These are phyloP conservation scores for Passer domesticus DNA, from an alignment of 2,113 vertebrate species.

Conservation along the genomic window DNA sequence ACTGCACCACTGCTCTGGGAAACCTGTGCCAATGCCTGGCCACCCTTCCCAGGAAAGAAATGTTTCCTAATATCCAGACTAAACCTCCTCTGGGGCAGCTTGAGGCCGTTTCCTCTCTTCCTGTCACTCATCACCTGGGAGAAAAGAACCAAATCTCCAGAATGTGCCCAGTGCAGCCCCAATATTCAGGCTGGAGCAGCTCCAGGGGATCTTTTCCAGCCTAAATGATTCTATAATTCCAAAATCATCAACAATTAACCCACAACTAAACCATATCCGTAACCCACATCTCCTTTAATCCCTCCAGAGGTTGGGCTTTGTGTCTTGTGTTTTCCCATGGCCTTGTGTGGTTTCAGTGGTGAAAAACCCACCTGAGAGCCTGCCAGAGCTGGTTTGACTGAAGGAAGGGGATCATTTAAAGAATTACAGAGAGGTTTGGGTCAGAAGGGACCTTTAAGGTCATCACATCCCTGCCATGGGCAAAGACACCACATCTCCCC, in stretches of 20 bases:
- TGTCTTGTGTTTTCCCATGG: neutral
- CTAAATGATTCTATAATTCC: neutral
- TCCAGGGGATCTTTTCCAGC: neutral
- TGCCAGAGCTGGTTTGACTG: fast-evolving
- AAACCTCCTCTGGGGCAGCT: neutral
- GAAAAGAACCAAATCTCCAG: neutral
- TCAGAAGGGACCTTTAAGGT: neutral
- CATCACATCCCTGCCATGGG: neutral
- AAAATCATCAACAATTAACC: neutral
- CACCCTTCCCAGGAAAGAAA: neutral
- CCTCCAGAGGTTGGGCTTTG: neutral
- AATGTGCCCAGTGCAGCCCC: neutral
- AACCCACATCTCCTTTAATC: neutral
- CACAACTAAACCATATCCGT: neutral
- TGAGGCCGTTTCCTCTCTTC: neutral
- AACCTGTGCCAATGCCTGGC: neutral
- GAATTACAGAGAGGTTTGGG: neutral
- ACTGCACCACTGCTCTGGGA: neutral
- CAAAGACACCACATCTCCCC: neutral
- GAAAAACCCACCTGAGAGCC: neutral
- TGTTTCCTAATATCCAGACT: too few relatives aligned
- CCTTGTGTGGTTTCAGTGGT: neutral
- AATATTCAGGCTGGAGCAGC: neutral
- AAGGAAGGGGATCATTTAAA: neutral
- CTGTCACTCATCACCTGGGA: neutral